Evolutionary conservation across 2,113 vertebrate species (phyloP).

Genomic region (Saccopteryx leptura): DNA sequence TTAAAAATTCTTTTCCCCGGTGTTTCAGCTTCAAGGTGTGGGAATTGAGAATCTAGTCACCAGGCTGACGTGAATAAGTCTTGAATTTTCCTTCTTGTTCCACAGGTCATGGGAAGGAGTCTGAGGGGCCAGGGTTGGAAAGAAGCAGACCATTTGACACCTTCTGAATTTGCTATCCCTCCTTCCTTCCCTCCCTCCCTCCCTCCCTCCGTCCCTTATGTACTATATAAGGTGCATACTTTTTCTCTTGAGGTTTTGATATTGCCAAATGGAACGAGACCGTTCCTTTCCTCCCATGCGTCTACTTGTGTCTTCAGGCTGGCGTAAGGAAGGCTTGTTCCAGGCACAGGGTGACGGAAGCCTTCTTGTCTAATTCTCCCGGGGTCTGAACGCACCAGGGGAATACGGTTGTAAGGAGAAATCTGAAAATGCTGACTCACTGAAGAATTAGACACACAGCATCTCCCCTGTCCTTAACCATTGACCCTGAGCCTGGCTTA

Average conservation of each 20-base stretch:
- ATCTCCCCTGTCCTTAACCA: not conserved
- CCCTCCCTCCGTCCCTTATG: no score
- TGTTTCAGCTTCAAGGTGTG: not conserved
- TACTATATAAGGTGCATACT: not conserved
- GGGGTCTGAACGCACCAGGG: not conserved
- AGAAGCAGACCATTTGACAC: not conserved
- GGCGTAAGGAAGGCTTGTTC: not conserved
- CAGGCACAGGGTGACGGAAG: not conserved
- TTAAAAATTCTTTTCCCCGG: not conserved
- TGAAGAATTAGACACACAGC: not conserved
- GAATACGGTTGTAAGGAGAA: not conserved
- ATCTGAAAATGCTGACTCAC: not conserved
- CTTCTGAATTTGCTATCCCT: not conserved
- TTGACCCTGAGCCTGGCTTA: not conserved
- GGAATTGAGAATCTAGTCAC: not conserved
- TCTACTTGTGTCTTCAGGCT: not conserved
- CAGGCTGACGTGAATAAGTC: not conserved
- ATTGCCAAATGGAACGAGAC: not conserved
- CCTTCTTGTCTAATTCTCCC: not conserved
- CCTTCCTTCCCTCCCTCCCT: not conserved
- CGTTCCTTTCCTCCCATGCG: not conserved
- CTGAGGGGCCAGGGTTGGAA: not conserved
- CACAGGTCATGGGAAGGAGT: not conserved
- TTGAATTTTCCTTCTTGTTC: constrained; percentile 23
- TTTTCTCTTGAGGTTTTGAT: not conserved